Base-by-base conservation (phyloP, 2,113 vertebrate genomes). In the Oriolus oriolus region DNA sequence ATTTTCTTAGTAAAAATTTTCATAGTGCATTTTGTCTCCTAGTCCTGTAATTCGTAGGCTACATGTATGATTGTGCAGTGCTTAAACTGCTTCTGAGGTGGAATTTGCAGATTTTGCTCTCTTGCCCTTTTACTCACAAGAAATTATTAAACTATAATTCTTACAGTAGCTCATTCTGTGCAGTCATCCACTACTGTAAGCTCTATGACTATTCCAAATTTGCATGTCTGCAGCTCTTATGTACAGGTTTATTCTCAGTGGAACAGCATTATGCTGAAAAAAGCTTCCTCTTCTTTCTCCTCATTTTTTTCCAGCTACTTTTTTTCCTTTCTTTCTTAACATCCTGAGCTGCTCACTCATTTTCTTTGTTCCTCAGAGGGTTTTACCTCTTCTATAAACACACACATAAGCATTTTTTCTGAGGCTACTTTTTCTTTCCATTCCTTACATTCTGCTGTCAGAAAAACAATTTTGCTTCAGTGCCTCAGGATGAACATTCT, bases 11-110 rank as follows among this genome's bases (percentile, higher is more conserved):
- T n/a, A 44, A 44, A 60, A 33, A 9, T 37, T 37, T 70, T 85
- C 70, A 59, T 20, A 41, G 28, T 37, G 9, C 17, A 28, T n/a
- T 89, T 91, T 71, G 75, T 78, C 27, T 65, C 12, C 41, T 70
- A 12, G 30, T 74, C 11, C 13, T 23, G 18, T 63, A 53, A 1
- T 44, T 84, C 4, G 3, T 83, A 37, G 18, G 23, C 33, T 61
- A 39, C 1, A 0, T 53, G 22, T 54, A 14, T 41, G 23, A 56
- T 6, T 56, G 9, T 53, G 11, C 21, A 84, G 39, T 0, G 1
- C 14, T 70, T 68, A 65, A 31, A 16, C 12, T 78, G 31, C 15
- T 53, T 81, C 57, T 83, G 39, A 69, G 8, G 31, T 60, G 33
- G 33, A 69, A 68, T 33, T 64, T 0, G 0, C 9, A 30, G 30